These are phyloP conservation scores for Platalea minor DNA, from an alignment of 2,797 vertebrate species.

Conservation along the genomic window DNA sequence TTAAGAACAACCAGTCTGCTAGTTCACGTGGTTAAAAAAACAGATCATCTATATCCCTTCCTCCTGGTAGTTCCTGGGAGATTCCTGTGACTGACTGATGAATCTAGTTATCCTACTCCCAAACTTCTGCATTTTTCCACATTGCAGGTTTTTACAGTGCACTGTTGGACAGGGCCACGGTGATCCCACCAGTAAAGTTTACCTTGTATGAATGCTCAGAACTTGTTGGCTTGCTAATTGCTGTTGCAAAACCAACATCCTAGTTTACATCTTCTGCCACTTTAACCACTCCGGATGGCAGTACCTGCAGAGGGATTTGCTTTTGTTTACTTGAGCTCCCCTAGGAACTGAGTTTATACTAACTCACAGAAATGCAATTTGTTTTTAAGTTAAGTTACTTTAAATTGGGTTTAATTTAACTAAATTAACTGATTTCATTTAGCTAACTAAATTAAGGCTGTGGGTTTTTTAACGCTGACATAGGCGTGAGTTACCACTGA, in stretches of 20 bases:
- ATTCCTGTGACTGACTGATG: background rate
- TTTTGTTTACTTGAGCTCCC: background rate
- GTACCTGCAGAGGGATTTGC: background rate
- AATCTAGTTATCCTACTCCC: background rate
- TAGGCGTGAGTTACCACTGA: background rate
- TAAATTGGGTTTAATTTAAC: background rate
- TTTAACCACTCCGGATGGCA: background rate
- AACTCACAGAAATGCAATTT: background rate
- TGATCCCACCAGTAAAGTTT: background rate
- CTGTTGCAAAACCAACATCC: background rate
- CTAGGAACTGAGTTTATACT: background rate
- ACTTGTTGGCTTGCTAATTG: background rate
- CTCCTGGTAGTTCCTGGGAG: background rate
- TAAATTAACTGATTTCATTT: background rate
- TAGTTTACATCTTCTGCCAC: background rate
- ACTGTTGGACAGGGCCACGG: accelerated
- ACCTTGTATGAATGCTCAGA: background rate
- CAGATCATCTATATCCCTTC: background rate
- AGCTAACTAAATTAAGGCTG: background rate
- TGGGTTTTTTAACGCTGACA: background rate
- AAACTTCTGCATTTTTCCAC: background rate
- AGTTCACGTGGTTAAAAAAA: background rate
- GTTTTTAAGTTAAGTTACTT: background rate
- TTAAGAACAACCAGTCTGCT: background rate
- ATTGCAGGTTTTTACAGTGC: accelerated